Evolutionary conservation across 2,888 invertebrate genomes (phyloP).

Genomic region (Ectemnius cavifrons): DNA sequence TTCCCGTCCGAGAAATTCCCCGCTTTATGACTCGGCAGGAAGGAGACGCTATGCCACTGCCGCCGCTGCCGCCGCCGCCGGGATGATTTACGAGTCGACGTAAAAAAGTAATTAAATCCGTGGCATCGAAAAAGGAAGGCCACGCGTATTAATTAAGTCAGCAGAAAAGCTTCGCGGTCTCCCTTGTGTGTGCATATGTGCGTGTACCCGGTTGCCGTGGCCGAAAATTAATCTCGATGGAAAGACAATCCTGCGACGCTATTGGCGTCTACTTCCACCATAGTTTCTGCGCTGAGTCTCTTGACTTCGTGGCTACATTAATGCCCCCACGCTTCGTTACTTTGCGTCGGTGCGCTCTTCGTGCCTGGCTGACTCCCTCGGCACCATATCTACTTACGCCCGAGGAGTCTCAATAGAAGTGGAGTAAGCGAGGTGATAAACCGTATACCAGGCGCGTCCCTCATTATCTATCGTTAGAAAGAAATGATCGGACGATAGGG

Average conservation of each 20-base stretch:
- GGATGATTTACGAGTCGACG: conserved; percentile 75
- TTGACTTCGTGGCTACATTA: conserved; percentile 7
- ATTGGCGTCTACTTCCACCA: not conserved
- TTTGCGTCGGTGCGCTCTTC: conserved; percentile 18
- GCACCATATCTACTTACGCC: conserved; percentile 5
- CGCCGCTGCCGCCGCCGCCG: conserved; percentile 22
- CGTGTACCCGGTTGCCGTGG: conserved; percentile 18
- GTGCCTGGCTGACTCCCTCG: conserved; percentile 11
- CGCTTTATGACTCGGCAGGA: conserved; percentile 72
- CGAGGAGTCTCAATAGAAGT: conserved; percentile 11
- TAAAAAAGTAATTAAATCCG: conserved; percentile 76
- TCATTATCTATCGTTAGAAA: not conserved
- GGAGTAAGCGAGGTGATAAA: not conserved
- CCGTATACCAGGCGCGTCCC: not conserved
- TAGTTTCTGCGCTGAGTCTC: not conserved
- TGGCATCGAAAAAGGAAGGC: conserved; percentile 60
- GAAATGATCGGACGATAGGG: conserved; percentile 2
- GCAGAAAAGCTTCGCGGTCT: conserved; percentile 43
- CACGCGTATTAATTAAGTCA: conserved; percentile 72
- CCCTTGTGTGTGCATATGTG: conserved; percentile 30
- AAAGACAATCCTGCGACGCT: conserved; percentile 47
- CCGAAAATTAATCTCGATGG: conserved; percentile 67
- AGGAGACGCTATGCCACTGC: conserved; percentile 44
- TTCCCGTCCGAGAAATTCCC: conserved; percentile 51
- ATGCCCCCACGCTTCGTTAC: conserved; percentile 11